Base-by-base conservation (phyloP, 2,797 vertebrate genomes). In the Enteromius treurensis region DNA sequence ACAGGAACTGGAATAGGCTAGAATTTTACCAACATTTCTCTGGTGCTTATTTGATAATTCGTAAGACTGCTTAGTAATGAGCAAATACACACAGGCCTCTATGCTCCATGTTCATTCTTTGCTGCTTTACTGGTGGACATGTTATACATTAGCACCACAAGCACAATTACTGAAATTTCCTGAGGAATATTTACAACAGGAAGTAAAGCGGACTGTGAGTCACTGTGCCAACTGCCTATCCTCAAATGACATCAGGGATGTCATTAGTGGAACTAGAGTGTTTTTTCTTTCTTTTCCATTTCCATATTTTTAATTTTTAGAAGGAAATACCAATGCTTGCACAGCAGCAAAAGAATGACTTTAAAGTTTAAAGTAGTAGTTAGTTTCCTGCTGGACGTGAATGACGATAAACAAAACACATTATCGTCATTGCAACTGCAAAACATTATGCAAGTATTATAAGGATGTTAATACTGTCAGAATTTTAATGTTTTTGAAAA, bases 11-110 rank as follows among this genome's bases (percentile, higher is more conserved):
- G 76, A 85, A 83, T 60, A 91, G 90, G 91, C 92, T 92, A 90
- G 80, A 83, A 76, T 91, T 92, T 91, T 76, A 75, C 87, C 85
- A 89, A 90, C 84, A 84, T 89, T 86, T 55, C 86, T 62, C 37
- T n/a, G 19, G 17, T 83, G 68, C 45, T 71, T 77, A 88, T 83
- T 81, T 75, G 55, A 82, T 82, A 80, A 82, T 47, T 65, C 49
- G 65, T 74, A 78, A 73, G 60, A 77, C 85, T 79, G 58, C 79
- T 29, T 84, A 76, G 71, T 71, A 82, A 86, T 73, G 70, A 78
- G 74, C 65, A 45, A 84, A 71, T 76, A 76, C 80, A 47, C 58
- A 78, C 45, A 80, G 75, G 42, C 67, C 77, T 86, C 55, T 42
- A 11, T 1, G 21, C 65, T 68, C 76, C 49, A 77, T 21, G 29